A percentile compares a stretch with the other conserved stretches of the same genome.
Conservation (phyloP, 2,888 invertebrate genomes). For the Parnassius smintheus region DNA sequence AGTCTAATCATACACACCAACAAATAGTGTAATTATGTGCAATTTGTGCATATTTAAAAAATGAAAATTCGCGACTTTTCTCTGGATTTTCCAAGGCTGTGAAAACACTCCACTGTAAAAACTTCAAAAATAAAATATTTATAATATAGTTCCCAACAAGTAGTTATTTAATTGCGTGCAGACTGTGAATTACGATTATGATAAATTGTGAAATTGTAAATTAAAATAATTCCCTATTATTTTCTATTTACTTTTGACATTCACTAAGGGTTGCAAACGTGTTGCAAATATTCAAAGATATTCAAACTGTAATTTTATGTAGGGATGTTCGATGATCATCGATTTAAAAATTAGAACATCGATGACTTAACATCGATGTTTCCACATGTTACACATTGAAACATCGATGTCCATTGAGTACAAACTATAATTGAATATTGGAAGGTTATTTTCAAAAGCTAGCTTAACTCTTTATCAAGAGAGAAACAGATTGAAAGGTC, state of each 20-base stretch:
- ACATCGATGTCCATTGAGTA: too few relatives aligned
- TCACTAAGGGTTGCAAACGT: conserved; percentile 54
- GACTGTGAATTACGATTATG: conserved; percentile 45
- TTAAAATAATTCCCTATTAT: conserved; percentile 46
- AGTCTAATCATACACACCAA: conserved; percentile 47
- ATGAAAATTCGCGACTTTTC: conserved; percentile 56
- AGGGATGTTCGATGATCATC: too few relatives aligned
- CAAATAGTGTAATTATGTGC: conserved; percentile 46
- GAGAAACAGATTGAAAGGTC: too few relatives aligned
- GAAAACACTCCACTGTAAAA: conserved; percentile 21
- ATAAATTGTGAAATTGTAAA: conserved; percentile 44
- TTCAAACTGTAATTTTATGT: neutral
- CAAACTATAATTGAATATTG: too few relatives aligned
- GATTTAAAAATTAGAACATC: too few relatives aligned
- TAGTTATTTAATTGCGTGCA: conserved; percentile 46
- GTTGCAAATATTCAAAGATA: conserved; percentile 45
- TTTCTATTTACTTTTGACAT: conserved; percentile 76
- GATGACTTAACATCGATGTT: too few relatives aligned
- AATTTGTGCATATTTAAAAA: conserved; percentile 59
- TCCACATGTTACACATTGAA: too few relatives aligned
- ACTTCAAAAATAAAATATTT: conserved; percentile 38
- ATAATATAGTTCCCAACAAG: conserved; percentile 38
- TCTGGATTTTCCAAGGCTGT: conserved; percentile 47
- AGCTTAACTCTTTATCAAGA: too few relatives aligned
- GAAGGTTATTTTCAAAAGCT: too few relatives aligned